Evolutionary conservation across 1,140 invertebrate genomes (phyloP).

Genomic region (Scaptodrosophila lebanonensis): DNA sequence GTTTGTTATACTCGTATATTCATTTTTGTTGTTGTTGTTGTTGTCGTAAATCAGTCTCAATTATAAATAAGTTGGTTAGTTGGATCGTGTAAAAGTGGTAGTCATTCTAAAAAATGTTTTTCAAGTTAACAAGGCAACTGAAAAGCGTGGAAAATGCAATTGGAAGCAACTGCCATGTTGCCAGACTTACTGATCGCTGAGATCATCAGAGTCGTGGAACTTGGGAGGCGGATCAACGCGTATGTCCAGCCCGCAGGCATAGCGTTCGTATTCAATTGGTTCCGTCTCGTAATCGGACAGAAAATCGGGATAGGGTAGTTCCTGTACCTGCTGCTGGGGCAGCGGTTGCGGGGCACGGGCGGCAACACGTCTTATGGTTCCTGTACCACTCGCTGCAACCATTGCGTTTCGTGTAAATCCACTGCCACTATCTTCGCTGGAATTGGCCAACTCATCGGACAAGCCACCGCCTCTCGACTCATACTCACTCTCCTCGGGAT

Average conservation of each 20-base stretch:
- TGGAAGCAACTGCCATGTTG: slow-evolving; percentile 8
- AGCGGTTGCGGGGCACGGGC: slow-evolving; percentile 1
- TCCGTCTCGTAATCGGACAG: slow-evolving; percentile 73
- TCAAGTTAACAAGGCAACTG: slow-evolving; percentile 45
- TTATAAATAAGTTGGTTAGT: slow-evolving; percentile 72
- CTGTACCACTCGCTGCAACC: slow-evolving; percentile 29
- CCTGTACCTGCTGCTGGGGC: slow-evolving; percentile 18
- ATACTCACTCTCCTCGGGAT: slow-evolving; percentile 71
- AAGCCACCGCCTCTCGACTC: slow-evolving; percentile 60
- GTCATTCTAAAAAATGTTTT: slow-evolving; percentile 51
- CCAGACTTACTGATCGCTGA: slow-evolving; percentile 61
- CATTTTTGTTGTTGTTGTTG: slow-evolving; percentile 13
- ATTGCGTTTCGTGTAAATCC: slow-evolving; percentile 27
- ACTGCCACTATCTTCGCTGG: slow-evolving; percentile 69
- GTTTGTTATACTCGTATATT: no score
- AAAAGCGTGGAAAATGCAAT: slow-evolving; percentile 60
- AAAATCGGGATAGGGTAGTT: slow-evolving; percentile 74
- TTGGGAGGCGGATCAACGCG: slow-evolving; percentile 74
- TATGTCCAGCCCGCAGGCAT: slow-evolving; percentile 67
- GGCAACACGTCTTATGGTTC: slow-evolving; percentile 51
- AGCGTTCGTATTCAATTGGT: slow-evolving; percentile 72
- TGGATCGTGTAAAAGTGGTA: slow-evolving; percentile 59
- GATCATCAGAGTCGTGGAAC: slow-evolving; percentile 70
- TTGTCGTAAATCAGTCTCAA: slow-evolving; percentile 72
- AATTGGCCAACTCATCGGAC: slow-evolving; percentile 73